A percentile compares a stretch with the other conserved stretches of the same genome.
phyloP scores from a whole-genome alignment of 2,797 vertebrate genomes.

The Xenopus petersii region DNA sequence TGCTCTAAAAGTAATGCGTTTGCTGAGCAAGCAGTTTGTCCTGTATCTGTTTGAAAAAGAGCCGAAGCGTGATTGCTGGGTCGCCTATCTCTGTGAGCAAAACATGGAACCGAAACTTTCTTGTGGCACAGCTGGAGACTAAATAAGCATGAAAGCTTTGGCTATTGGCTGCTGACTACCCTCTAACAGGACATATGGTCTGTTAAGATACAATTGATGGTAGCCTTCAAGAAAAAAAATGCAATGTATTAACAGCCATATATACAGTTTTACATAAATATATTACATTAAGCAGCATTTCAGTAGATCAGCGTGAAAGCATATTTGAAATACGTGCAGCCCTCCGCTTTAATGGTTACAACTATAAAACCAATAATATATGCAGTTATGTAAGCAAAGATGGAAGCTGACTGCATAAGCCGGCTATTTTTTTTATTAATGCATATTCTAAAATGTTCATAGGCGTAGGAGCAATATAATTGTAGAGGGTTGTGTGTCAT shows the following conservation, averaged over 20 bases:
- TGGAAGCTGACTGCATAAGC: not conserved
- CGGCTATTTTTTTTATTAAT: too few relatives aligned
- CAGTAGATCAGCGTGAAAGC: constrained; percentile 24
- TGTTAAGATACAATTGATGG: constrained; percentile 40
- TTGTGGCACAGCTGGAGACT: constrained; percentile 60
- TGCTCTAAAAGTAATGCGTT: constrained; percentile 55
- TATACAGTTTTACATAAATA: constrained; percentile 33
- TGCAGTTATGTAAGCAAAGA: not conserved
- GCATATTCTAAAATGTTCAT: too few relatives aligned
- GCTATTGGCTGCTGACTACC: constrained; percentile 54
- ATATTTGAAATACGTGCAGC: constrained; percentile 25
- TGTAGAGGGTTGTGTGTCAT: too few relatives aligned
- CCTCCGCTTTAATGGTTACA: constrained; percentile 5
- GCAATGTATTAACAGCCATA: constrained; percentile 33
- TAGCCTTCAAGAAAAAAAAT: not conserved
- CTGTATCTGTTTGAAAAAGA: constrained; percentile 55
- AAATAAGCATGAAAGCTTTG: constrained; percentile 60
- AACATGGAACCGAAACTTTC: constrained; percentile 60
- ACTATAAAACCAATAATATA: not conserved
- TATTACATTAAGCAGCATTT: constrained; percentile 13
- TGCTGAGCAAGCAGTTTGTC: constrained; percentile 60
- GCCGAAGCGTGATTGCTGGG: constrained; percentile 57
- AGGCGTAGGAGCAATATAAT: too few relatives aligned
- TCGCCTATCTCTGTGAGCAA: constrained; percentile 53
- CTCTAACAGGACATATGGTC: constrained; percentile 46